phyloP scores from a whole-genome alignment of 2,113 vertebrate species.

The Petrocephalus zakoni region DNA sequence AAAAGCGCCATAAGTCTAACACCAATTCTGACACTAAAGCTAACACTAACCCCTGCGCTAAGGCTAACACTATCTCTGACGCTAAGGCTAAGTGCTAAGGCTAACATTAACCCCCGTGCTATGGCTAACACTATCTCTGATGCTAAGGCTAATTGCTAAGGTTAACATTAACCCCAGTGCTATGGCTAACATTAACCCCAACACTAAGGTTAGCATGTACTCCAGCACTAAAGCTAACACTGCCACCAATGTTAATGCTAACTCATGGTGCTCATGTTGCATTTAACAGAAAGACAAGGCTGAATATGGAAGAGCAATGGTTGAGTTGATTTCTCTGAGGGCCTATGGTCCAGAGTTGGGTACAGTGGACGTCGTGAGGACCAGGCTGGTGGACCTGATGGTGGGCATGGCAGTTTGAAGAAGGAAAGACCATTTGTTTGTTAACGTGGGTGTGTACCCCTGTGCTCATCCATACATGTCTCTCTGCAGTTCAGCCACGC shows the following conservation, averaged over 20 bases:
- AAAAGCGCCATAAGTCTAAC: too few species aligned
- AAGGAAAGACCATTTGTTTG: not conserved
- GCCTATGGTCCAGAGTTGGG: not conserved
- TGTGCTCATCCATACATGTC: not conserved
- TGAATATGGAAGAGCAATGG: not conserved
- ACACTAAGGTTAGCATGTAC: not conserved
- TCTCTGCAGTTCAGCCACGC: not conserved
- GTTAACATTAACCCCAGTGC: too few species aligned
- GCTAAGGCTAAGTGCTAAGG: not conserved
- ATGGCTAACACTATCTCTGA: not conserved
- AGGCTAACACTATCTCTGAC: not conserved
- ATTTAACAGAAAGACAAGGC: not conserved
- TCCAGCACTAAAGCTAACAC: not conserved
- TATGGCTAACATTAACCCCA: not conserved
- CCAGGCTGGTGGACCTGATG: not conserved
- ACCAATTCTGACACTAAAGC: not conserved
- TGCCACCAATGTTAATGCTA: not conserved
- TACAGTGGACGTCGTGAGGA: not conserved
- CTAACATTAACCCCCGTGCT: not conserved
- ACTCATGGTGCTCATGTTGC: not conserved
- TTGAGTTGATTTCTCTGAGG: not conserved
- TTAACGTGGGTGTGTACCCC: not conserved
- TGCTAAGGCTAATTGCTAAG: too few species aligned
- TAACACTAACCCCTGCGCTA: not conserved
- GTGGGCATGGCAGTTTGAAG: not conserved